These are phyloP conservation scores for Oophaga sylvatica DNA, from an alignment of 2,797 vertebrate species.

Conservation along the genomic window DNA sequence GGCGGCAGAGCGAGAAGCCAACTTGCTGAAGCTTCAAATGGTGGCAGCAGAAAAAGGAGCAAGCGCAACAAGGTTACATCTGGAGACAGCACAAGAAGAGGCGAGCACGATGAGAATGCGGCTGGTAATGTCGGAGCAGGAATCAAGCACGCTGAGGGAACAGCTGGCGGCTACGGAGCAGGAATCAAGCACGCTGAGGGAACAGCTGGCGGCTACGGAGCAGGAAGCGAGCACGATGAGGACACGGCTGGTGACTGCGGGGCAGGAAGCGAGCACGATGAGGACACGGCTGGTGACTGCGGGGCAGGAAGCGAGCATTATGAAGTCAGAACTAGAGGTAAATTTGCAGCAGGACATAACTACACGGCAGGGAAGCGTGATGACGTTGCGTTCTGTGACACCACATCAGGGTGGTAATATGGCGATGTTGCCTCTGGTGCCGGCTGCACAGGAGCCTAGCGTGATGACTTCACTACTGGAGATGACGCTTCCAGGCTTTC, in stretches of 20 bases:
- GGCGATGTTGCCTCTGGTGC: too few species aligned
- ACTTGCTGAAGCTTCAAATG: not conserved
- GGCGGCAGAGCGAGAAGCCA: not conserved
- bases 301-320: not conserved
- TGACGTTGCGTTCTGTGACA: not conserved
- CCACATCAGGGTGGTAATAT: too few species aligned
- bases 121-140: not conserved
- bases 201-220: not conserved
- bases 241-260: not conserved
- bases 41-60: not conserved
- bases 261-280: not conserved
- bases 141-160: not conserved
- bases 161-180: not conserved
- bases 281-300: not conserved
- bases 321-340: not conserved
- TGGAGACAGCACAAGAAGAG: slow-evolving; percentile 2
- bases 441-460: not conserved
- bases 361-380: not conserved
- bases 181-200: not conserved
- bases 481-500: not conserved
- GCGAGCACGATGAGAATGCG: slow-evolving; percentile 52
- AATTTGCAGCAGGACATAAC: not conserved
- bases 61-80: not conserved
- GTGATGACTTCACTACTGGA: slow-evolving; percentile 63
- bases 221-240: not conserved